Conservation (phyloP, 2,888 invertebrate genomes). For the Corbicula japonica region DNA sequence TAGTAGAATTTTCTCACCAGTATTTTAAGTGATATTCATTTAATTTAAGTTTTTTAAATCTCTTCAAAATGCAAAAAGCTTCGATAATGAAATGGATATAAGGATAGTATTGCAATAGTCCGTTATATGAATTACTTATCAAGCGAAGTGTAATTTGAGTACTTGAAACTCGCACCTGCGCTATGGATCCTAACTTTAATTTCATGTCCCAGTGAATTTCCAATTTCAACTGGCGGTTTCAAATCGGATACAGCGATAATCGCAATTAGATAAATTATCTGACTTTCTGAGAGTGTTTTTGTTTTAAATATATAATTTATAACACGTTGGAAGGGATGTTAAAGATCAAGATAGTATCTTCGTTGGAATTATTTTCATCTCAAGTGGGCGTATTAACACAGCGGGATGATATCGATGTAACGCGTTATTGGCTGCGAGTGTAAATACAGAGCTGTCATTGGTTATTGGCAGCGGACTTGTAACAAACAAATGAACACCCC, state of each 20-base stretch:
- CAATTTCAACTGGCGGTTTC: constrained; percentile 31
- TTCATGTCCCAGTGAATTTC: constrained; percentile 53
- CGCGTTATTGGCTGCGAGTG: constrained; percentile 45
- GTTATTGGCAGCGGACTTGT: constrained; percentile 15
- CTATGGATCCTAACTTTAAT: constrained; percentile 46
- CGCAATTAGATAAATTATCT: constrained; percentile 46
- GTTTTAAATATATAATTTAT: constrained; percentile 39
- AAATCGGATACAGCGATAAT: constrained; percentile 36
- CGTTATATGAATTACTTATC: constrained; percentile 67
- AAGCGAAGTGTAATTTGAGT: constrained; percentile 43
- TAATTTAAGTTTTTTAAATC: constrained; percentile 11
- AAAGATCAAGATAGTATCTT: constrained; percentile 5
- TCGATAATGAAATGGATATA: constrained; percentile 38
- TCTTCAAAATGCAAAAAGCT: constrained; percentile 26
- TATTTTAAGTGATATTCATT: constrained; percentile 14
- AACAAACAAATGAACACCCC: constrained; percentile 1
- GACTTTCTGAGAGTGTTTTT: constrained; percentile 43
- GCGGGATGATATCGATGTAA: constrained; percentile 17
- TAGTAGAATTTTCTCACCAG: background rate
- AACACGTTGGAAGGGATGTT: constrained; percentile 11
- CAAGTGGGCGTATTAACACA: constrained; percentile 42
- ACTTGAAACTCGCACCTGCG: constrained; percentile 57
- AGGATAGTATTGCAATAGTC: constrained; percentile 34
- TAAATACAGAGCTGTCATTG: constrained; percentile 46
- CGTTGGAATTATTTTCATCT: constrained; percentile 15